Conservation (phyloP, 92 coral and sea anemone genomes). For the Galaxea fascicularis region DNA sequence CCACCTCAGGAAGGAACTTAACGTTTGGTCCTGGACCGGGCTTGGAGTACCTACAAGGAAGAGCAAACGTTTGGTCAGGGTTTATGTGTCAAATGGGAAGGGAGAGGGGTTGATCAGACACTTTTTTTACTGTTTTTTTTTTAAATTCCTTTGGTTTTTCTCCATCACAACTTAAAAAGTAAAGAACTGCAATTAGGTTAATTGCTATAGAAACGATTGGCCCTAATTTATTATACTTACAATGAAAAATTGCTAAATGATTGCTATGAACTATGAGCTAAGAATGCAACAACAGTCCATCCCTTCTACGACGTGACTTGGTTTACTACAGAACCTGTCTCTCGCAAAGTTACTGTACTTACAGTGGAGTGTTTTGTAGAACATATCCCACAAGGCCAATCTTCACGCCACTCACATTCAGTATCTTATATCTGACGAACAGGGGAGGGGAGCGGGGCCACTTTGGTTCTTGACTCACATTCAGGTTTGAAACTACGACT, state of each 20-base stretch:
- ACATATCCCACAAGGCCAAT: constrained; percentile 89
- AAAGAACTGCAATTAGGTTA: no score
- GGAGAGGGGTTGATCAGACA: not conserved
- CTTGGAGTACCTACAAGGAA: constrained; percentile 53
- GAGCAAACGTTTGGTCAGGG: not conserved
- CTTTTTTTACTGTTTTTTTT: no score
- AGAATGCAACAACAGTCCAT: no score
- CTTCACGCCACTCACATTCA: constrained; percentile 79
- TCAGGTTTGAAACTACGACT: constrained; percentile 83
- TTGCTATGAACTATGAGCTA: no score
- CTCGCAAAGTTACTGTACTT: not conserved
- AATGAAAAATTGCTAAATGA: no score
- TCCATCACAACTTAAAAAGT: no score
- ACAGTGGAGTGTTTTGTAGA: constrained; percentile 69
- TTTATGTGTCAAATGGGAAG: no score
- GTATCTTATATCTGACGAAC: constrained; percentile 52
- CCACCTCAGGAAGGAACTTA: constrained; percentile 77
- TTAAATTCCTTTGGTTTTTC: no score
- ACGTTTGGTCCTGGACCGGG: constrained; percentile 87
- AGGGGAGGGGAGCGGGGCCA: constrained; percentile 78
- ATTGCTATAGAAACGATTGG: no score
- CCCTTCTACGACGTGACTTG: no score
- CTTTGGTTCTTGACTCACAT: constrained; percentile 75
- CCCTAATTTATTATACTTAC: no score
- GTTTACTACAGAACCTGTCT: not conserved